Base-by-base conservation (phyloP, 2,888 invertebrate species). In the Limnephilus rhombicus region DNA sequence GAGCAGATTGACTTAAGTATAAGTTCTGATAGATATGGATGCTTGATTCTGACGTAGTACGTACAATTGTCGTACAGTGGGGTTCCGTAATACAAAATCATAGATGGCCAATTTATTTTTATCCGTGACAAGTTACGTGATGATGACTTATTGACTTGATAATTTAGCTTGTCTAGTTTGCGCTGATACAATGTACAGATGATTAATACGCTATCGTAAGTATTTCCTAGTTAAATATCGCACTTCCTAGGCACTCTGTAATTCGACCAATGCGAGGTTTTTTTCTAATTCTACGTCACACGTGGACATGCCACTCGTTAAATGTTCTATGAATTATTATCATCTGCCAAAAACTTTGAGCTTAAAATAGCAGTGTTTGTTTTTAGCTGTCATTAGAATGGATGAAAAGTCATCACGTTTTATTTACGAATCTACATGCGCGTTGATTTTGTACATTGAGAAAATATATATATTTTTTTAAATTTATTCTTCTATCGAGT, bases 261-360 rank as follows among this genome's bases (percentile, higher is more conserved):
- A 81, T 81, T 53, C 53, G 81, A 31, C 81, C 81, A 81, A 81
- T 81, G 81, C 81, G n/a, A 81, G 81, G 31, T 9, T 81, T 81
- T 81, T 81, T n/a, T 81, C 81, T 81, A 81, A 12, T 29, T 31
- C 29, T 31, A 81, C 81, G 81, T 81, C 81, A 81, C 81, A 81
- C 31, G 81, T 81, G 81, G 81, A 81, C 81, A 12, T 31, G 53
- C 18, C 53, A 53, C 53, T 81, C 81, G 29, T 81, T 31, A 81
- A 81, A 29, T 81, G 29, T 31, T 29, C 29, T 81, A 4, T 81
- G 81, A 81, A 81, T 31, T 81, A 81, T 31, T 81, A 81, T 81
- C 81, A 81, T 81, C 81, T 81, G 81, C 81, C 81, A 81, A 81
- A 81, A 81, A 81, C 7, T 81, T 81, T 9, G 81, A 81, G 81